A percentile compares a stretch with the other conserved stretches of the same genome.
Evolutionary conservation across 92 coral and sea anemone species (phyloP).

Genomic region (Parazoanthus swiftii): DNA sequence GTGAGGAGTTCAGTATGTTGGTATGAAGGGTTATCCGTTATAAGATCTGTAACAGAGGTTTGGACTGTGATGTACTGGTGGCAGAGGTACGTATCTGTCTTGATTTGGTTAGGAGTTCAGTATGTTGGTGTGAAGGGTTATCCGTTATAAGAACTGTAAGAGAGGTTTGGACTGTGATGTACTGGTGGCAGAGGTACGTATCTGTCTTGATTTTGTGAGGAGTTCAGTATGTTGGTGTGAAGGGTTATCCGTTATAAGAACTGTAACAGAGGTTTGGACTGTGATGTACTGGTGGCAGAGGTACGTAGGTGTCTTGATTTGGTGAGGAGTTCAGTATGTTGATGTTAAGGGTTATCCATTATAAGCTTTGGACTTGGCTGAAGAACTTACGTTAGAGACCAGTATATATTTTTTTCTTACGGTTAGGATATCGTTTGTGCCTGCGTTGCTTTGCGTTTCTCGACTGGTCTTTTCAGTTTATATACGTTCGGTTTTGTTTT

Average conservation of each 20-base stretch:
- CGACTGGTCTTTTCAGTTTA: not conserved
- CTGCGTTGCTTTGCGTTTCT: not conserved
- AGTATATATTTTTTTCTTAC: not conserved
- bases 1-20: constrained; percentile 61
- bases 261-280: constrained; percentile 90
- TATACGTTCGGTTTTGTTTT: not conserved
- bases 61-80: constrained; percentile 58
- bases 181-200: constrained; percentile 94
- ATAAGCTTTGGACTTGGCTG: too few species aligned
- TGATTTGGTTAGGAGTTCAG: not conserved
- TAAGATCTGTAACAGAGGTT: constrained; percentile 81
- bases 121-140: constrained; percentile 96
- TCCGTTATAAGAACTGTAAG: constrained; percentile 66
- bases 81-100: constrained; percentile 64
- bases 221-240: constrained; percentile 79
- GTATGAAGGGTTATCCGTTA: constrained; percentile 77
- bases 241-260: constrained; percentile 74
- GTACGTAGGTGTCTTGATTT: constrained; percentile 35
- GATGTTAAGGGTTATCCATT: too few species aligned
- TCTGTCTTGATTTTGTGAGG: not conserved
- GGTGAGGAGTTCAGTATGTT: not conserved
- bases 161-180: constrained; percentile 97
- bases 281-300: constrained; percentile 98
- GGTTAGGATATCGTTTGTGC: not conserved
- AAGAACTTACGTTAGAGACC: too few species aligned